Evolutionary conservation across 2,797 vertebrate genomes (phyloP).

Genomic region (Pangasius larnaudii): DNA sequence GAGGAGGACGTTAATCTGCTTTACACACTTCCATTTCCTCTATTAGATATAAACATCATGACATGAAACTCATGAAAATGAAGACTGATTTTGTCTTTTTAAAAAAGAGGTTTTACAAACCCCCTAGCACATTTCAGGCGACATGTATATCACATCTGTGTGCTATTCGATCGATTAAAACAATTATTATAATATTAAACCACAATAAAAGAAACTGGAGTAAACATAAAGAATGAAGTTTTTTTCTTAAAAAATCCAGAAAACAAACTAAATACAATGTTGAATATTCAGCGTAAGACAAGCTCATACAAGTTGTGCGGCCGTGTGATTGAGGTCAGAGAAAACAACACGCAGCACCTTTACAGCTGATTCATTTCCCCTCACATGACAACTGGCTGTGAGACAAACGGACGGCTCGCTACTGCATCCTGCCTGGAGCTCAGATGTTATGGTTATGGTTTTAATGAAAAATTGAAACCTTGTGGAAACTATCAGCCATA

Average conservation of each 20-base stretch:
- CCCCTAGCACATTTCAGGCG: not conserved
- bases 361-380: constrained; percentile 20
- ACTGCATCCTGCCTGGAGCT: not conserved
- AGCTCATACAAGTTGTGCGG: not conserved
- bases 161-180: too few relatives aligned
- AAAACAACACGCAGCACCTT: constrained; percentile 1
- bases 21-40: not conserved
- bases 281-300: not conserved
- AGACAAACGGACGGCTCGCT: too few relatives aligned
- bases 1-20: not conserved
- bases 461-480: not conserved
- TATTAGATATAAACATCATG: not conserved
- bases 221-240: too few relatives aligned
- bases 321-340: not conserved
- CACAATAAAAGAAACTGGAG: too few relatives aligned
- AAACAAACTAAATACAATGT: not conserved
- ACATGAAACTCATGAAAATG: not conserved
- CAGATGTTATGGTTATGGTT: not conserved
- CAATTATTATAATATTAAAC: too few relatives aligned
- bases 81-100: not conserved
- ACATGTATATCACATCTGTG: too few relatives aligned
- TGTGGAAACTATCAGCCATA: not conserved
- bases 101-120: not conserved
- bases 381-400: not conserved
- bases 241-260: not conserved